These are phyloP conservation scores for Kuschelorhynchus macadamiae DNA, from an alignment of 2,888 invertebrate genomes.

Conservation along the genomic window DNA sequence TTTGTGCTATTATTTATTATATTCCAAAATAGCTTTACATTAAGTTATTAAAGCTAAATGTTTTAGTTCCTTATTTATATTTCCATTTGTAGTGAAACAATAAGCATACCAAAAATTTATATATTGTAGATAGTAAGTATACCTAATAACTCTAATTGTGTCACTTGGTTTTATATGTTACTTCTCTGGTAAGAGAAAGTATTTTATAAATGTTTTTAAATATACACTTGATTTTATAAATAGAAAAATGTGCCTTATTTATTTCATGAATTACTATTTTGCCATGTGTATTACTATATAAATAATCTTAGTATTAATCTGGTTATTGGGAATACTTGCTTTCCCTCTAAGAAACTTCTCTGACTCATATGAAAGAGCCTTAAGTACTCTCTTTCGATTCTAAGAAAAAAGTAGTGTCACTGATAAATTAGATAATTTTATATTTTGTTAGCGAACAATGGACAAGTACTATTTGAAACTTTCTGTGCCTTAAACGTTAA, in stretches of 20 bases:
- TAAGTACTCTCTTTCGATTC: too few relatives aligned
- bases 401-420: too few relatives aligned
- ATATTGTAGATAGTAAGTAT: slow-evolving; percentile 25
- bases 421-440: too few relatives aligned
- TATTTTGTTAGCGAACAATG: too few relatives aligned
- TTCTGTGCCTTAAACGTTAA: too few relatives aligned
- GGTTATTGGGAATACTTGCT: too few relatives aligned
- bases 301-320: too few relatives aligned
- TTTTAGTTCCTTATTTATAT: slow-evolving; percentile 27
- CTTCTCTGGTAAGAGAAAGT: too few relatives aligned
- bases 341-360: too few relatives aligned
- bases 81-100: slow-evolving; percentile 20
- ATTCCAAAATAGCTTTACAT: slow-evolving; percentile 25
- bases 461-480: too few relatives aligned
- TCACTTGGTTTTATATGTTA: slow-evolving; percentile 45
- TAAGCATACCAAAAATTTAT: slow-evolving; percentile 37
- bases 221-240: slow-evolving; percentile 36
- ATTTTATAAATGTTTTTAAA: slow-evolving; percentile 47
- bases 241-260: slow-evolving; percentile 7
- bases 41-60: slow-evolving; percentile 8
- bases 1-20: slow-evolving; percentile 2
- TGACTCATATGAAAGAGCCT: too few relatives aligned
- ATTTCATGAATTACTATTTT: neutral
- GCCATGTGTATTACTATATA: too few relatives aligned
- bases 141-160: slow-evolving; percentile 14